phyloP scores from a whole-genome alignment of 64 coral and sea anemone genomes.

The Orbicella faveolata region DNA sequence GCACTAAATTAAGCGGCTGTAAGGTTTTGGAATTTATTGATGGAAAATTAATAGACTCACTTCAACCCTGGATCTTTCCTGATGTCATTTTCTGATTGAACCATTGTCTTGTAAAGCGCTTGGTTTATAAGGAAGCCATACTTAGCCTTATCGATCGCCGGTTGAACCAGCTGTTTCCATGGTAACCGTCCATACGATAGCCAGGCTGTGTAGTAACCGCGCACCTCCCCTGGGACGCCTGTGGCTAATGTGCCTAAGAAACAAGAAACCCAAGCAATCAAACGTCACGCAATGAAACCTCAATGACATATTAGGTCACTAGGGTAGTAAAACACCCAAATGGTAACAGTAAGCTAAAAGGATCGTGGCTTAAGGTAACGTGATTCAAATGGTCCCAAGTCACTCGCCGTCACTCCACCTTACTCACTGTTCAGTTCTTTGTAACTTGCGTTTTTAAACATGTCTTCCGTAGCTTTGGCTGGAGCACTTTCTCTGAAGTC shows the following conservation, averaged over 20 bases:
- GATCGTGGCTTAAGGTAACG: too few species aligned
- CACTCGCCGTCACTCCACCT: too few species aligned
- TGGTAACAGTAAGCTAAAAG: too few species aligned
- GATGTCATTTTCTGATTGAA: conserved; percentile 17
- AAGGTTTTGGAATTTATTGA: not conserved
- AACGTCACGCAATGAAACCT: too few species aligned
- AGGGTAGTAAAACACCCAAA: too few species aligned
- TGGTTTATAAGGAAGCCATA: conserved; percentile 63
- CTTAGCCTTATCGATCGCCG: conserved; percentile 44
- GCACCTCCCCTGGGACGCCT: conserved; percentile 57
- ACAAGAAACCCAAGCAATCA: not conserved
- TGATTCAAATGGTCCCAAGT: too few species aligned
- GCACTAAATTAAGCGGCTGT: too few species aligned
- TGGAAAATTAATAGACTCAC: not conserved
- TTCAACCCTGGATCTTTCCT: conserved; percentile 39
- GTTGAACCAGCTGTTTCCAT: conserved; percentile 57
- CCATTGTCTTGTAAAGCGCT: conserved; percentile 48
- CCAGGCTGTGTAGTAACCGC: conserved; percentile 41
- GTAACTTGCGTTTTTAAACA: conserved; percentile 54
- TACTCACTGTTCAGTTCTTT: conserved; percentile 28
- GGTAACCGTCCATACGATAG: conserved; percentile 30
- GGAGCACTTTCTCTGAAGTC: conserved; percentile 70
- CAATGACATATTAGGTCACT: too few species aligned
- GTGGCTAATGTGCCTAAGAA: conserved; percentile 46
- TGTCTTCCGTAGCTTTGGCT: conserved; percentile 8